phyloP scores from a whole-genome alignment of 2,113 vertebrate genomes.

The Danio rerio region GRCz12tu NC_133176.1:13963001-13963500 shows the following conservation, averaged over 20 bases:
- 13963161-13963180: too few species aligned
- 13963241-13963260: neutral
- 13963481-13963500: constrained; percentile 12
- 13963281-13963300: neutral
- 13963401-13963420: constrained; percentile 30
- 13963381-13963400: neutral
- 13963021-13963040: too few species aligned
- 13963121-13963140: too few species aligned
- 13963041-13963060: too few species aligned
- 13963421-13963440: neutral
- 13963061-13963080: too few species aligned
- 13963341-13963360: neutral
- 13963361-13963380: neutral
- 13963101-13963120: too few species aligned
- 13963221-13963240: too few species aligned
- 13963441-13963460: neutral
- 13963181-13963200: too few species aligned
- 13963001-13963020: too few species aligned
- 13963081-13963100: too few species aligned
- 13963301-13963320: neutral
- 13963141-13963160: too few species aligned
- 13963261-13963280: neutral
- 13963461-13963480: constrained; percentile 7
- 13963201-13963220: neutral
- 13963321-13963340: neutral